Base-by-base conservation (phyloP, 2,797 vertebrate genomes). In the Diglossa cyanea region DNA sequence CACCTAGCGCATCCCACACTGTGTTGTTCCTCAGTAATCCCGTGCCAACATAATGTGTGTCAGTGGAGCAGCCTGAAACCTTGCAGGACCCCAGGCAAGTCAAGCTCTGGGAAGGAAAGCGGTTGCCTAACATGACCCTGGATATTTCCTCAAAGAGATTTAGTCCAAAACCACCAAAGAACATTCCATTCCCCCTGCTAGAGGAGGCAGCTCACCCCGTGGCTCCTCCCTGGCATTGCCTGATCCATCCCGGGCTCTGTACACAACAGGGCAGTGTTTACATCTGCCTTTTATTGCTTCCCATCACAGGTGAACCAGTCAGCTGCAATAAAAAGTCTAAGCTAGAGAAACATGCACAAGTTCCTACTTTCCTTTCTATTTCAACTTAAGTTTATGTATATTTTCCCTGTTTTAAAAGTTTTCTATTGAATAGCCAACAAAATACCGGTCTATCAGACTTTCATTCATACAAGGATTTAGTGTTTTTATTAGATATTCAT, bases 41-140 rank as follows among this genome's bases (percentile, higher is more conserved):
- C 8, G 21, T 94, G 82, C 82, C 80, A 63, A 25, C 0, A 0
- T 4, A 76, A 96, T 88, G 60, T 78, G 66, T 95, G 96, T 90
- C 96, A 96, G 79, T 94, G 73, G 95, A 90, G 48, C 94, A 96
- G 79, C 70, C 60, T 24, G 51, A 67, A 88, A 33, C 93, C 89
- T 90, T 13, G 3, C 82, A 96, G 53, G 74, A 94, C 89, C 75
- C 73, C 83, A 57, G 2, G 1, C 1, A 0, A 84, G 19, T 3
- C 17, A 94, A 86, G 83, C 86, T 79, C 80, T 67, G 57, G 55
- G 74, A 94, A 54, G 76, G 35, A 92, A 91, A 86, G 51, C 0
- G 0, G 16, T 76, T 95, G 73, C 82, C 87, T 94, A 84, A 81
- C 6, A 3, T 76, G 73, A 94, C 76, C 85, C 79, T 88, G 55